Evolutionary conservation across 2,113 vertebrate genomes (phyloP), one percentile per base, ranked within the genome.

Genomic region (Microtus montanus): DNA sequence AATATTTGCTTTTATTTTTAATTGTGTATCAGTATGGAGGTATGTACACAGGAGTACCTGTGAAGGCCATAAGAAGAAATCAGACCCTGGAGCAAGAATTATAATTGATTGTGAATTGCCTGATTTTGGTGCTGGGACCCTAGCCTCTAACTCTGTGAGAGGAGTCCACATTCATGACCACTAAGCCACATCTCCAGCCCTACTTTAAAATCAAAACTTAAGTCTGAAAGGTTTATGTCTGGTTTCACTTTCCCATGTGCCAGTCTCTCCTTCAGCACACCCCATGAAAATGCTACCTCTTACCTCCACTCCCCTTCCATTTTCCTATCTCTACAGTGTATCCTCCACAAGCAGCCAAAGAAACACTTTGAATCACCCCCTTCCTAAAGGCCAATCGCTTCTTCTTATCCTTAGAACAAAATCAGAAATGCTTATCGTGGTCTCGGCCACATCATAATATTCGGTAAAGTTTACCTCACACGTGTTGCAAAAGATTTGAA

Each of bases 241-340:
- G 47, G 8, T 11, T 70, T 20, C 0, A 3, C 11, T 6, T 52
- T 30, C 24, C 30, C 68, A 49, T 20, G 66, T 49, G 20, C 44
- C 13, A 54, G 44, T 71, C 17, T 26, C 19, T 64, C 30, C 14
- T 49, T 20, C 15, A 84, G 28, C 7, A n/a, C 38, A 9, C 63
- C 41, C 41, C 19, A 24, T 5, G 17, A 64, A 19, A 19, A 17
- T 26, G 24, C 20, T 0, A 35, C 5, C 35, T 71, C 44, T 63
- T n/a, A 19, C 9, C 7, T 12, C 14, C 26, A 19, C 54, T 49
- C 41, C 22, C 12, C 1, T 2, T 44, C 44, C 2, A 11, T 5
- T 7, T 44, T 71, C 11, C 54, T 38, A 17, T 12, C 17, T 28
- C 61, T 61, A 5, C 3, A 49, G n/a, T 14, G 26, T 41, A 5